Evolutionary conservation across 2,797 vertebrate genomes (phyloP), one percentile per base, ranked within the genome.

Genomic region (Thamnophis elegans): DNA sequence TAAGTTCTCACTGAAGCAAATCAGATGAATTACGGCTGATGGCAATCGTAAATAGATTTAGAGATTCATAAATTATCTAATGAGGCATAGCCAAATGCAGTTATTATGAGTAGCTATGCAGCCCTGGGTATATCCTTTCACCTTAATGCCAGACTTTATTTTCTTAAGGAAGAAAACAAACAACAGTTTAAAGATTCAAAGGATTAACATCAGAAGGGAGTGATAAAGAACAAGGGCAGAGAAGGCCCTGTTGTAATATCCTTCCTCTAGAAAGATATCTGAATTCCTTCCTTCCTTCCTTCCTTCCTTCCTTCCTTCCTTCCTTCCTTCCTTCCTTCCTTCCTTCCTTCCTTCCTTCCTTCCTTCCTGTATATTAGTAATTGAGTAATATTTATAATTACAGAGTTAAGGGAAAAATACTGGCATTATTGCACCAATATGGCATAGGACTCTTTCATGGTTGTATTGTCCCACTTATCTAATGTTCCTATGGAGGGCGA

Each of bases 51-150:
- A 94, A 94, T 89, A 90, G 86, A 88, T 90, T 92, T 86, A 91
- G 55, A 92, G 86, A 93, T 60, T 91, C 86, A 93, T 94, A 94
- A 89, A 93, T 94, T 93, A 94, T 89, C 94, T 93, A 94, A 93
- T 93, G 92, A 93, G 89, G 88, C 89, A 90, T 94, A 90, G 85
- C 91, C 82, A 89, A 91, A 86, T 89, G 47, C 89, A 91, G 86
- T 91, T 93, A 89, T 93, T 93, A 78, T 28, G 36, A 89, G 73
- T 85, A 89, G 56, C 51, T 89, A 28, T 91, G 51, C 32, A 91
- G 59, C 32, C 87, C 73, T 85, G 22, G 32, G 36, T 93, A 47
- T 51, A 28, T 94, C 88, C 54, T 85, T 92, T 92, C 58, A 93
- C 89, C 91, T 92, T 92, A 94, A 93, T 88, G 47, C 32, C 32